Percentiles rank a stretch among this genome's conserved stretches.
These are phyloP conservation scores for Polydrusus pterygomalis DNA, from an alignment of 2,888 invertebrate species.

Conservation along the genomic window DNA sequence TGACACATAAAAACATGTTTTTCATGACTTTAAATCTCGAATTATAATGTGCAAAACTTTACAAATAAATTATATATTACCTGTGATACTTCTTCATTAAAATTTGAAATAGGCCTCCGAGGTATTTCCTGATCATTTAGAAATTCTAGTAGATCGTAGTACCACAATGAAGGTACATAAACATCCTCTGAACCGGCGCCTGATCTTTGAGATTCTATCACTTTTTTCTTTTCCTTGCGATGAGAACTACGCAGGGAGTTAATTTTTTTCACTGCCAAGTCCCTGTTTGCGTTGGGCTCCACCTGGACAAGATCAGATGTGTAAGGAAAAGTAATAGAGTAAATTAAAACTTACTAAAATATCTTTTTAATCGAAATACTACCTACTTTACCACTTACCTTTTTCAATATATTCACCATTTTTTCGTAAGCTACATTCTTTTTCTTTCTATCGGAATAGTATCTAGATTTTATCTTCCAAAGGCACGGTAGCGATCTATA, in stretches of 20 bases:
- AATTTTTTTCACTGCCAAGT: constrained; percentile 38
- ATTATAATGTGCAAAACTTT: too few relatives aligned
- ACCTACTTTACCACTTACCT: constrained; percentile 35
- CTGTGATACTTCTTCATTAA: too few relatives aligned
- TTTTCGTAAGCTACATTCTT: constrained; percentile 44
- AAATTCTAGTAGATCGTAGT: constrained; percentile 50
- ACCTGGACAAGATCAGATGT: too few relatives aligned
- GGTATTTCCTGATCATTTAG: constrained; percentile 1
- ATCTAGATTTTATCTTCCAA: constrained; percentile 9
- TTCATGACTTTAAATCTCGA: too few relatives aligned
- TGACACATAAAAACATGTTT: too few relatives aligned
- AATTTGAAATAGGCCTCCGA: too few relatives aligned
- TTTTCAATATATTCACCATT: constrained; percentile 44
- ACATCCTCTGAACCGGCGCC: constrained; percentile 49
- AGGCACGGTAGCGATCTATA: constrained; percentile 1
- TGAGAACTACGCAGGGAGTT: constrained; percentile 50
- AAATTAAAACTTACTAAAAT: too few relatives aligned
- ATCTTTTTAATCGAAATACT: too few relatives aligned
- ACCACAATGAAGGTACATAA: constrained; percentile 55
- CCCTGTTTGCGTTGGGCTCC: too few relatives aligned
- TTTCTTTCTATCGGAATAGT: constrained; percentile 29
- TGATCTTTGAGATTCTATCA: constrained; percentile 12
- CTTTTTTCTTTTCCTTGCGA: constrained; percentile 50
- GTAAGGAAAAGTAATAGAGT: too few relatives aligned
- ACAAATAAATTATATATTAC: too few relatives aligned